phyloP scores from a whole-genome alignment of 2,797 vertebrate genomes.

The Leucoraja ocellata region DNA sequence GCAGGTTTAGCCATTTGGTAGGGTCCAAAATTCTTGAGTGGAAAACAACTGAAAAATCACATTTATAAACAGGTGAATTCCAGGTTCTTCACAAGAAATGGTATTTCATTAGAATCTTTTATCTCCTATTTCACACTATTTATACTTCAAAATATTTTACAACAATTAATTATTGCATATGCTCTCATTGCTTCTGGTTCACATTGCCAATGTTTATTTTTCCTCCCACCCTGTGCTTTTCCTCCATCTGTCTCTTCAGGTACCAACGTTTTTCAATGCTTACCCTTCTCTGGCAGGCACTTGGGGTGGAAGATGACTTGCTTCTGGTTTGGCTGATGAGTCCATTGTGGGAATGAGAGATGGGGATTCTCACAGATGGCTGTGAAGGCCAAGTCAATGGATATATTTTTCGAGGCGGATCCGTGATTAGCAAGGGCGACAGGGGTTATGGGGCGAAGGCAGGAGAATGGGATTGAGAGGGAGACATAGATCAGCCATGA shows the following conservation, averaged over 20 bases:
- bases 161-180: conserved; percentile 16
- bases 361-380: no score
- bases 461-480: no score
- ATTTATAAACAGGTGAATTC: not conserved
- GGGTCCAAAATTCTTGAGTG: not conserved
- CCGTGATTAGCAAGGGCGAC: no score
- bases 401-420: no score
- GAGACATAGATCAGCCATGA: no score
- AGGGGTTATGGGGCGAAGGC: no score
- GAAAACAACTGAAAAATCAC: not conserved
- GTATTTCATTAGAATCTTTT: not conserved
- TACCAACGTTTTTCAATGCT: not conserved
- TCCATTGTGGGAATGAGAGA: no score
- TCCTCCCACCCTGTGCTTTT: conserved; percentile 12
- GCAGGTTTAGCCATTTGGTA: not conserved
- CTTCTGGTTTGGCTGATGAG: no score
- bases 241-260: conserved; percentile 3
- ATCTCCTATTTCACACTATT: not conserved
- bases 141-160: not conserved
- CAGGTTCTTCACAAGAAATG: not conserved
- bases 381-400: no score
- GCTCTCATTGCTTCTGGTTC: not conserved
- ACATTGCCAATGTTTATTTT: not conserved
- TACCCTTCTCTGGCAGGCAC: no score
- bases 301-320: no score